phyloP scores from a whole-genome alignment of 1,140 invertebrate genomes.

The Eulimnadia texana region DNA sequence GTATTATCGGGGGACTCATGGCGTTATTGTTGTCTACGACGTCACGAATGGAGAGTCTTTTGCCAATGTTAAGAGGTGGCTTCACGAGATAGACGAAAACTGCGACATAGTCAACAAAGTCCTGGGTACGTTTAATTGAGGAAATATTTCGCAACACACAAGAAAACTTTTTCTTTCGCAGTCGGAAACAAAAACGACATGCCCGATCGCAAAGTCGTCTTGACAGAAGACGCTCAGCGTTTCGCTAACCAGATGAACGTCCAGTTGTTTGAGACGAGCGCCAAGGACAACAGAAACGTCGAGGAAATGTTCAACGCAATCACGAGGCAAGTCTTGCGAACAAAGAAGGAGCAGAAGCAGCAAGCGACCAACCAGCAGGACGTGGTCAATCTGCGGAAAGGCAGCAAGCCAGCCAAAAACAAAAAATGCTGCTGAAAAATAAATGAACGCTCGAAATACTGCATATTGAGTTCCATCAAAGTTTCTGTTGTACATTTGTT shows the following conservation, averaged over 20 bases:
- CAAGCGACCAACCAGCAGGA: constrained; percentile 36
- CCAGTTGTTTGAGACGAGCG: constrained; percentile 93
- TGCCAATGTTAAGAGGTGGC: constrained; percentile 94
- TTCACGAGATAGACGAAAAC: constrained; percentile 98
- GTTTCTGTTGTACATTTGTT: neutral
- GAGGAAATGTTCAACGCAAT: constrained; percentile 80
- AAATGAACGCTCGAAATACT: neutral
- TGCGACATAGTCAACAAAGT: constrained; percentile 99
- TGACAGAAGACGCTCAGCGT: constrained; percentile 89
- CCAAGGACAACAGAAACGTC: constrained; percentile 97
- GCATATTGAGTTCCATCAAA: neutral
- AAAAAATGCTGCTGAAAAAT: constrained; percentile 26
- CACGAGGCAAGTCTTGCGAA: constrained; percentile 49
- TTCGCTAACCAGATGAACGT: constrained; percentile 96
- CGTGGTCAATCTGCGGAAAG: constrained; percentile 21
- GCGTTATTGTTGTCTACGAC: constrained; percentile 98
- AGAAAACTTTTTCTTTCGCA: constrained; percentile 28
- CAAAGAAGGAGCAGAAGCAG: constrained; percentile 47
- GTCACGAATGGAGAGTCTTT: constrained; percentile 97
- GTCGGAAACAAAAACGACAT: constrained; percentile 99
- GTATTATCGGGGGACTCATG: constrained; percentile 97
- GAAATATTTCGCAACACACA: neutral
- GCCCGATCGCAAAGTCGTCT: constrained; percentile 88
- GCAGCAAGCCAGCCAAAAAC: constrained; percentile 20
- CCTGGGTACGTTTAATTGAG: constrained; percentile 70